These are phyloP conservation scores for Micromys minutus DNA, from an alignment of 2,113 vertebrate species.

Conservation along the genomic window DNA sequence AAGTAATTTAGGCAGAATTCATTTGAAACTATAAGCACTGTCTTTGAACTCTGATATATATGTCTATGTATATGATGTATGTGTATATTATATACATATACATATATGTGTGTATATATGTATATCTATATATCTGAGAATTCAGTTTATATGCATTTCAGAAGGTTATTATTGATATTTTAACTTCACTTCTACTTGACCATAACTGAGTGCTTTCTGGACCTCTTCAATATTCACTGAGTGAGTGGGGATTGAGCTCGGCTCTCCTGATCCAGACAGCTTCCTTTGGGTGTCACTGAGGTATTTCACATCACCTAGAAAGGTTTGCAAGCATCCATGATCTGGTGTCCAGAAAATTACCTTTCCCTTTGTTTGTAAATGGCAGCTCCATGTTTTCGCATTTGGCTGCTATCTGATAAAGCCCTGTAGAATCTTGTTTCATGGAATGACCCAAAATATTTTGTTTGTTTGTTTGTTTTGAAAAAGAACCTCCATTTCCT, in stretches of 20 bases:
- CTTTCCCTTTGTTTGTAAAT: neutral
- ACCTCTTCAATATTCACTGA: neutral
- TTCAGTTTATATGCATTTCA: neutral
- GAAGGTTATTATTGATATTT: constrained; percentile 7
- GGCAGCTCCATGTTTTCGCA: constrained; percentile 17
- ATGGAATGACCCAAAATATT: constrained; percentile 23
- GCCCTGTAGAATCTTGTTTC: constrained; percentile 4
- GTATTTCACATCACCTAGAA: neutral
- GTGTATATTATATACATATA: neutral
- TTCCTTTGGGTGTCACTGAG: neutral
- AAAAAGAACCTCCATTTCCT: constrained; percentile 47
- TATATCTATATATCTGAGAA: neutral
- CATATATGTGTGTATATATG: neutral
- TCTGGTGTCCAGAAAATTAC: neutral
- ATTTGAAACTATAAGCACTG: neutral
- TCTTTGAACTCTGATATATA: neutral
- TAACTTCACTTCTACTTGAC: neutral
- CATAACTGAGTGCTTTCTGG: neutral
- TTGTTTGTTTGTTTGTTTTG: too few species aligned
- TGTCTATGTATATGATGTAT: neutral
- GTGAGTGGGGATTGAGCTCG: neutral
- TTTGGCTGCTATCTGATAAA: constrained; percentile 32
- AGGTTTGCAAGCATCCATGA: neutral
- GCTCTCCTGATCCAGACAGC: neutral
- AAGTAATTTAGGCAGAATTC: neutral